Evolutionary conservation across 2,797 vertebrate genomes (phyloP).

Genomic region (Phalanger gymnotis): DNA sequence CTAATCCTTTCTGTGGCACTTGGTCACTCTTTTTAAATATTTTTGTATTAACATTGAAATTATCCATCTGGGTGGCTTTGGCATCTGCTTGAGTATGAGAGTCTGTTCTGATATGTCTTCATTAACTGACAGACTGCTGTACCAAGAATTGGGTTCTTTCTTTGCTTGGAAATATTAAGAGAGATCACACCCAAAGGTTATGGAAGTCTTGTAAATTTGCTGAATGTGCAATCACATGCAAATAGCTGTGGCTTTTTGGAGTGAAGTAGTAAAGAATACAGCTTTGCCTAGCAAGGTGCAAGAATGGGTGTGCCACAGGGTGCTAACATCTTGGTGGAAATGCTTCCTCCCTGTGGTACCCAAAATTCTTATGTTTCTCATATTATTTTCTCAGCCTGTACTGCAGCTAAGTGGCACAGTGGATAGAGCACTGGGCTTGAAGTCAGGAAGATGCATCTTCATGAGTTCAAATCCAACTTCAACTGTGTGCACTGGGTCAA

Average conservation of each 20-base stretch:
- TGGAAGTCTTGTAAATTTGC: slow-evolving; percentile 8
- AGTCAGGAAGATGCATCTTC: slow-evolving; percentile 49
- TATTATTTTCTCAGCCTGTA: background rate
- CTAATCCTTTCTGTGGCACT: slow-evolving; percentile 61
- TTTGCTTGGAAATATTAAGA: slow-evolving; percentile 53
- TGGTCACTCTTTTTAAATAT: slow-evolving; percentile 63
- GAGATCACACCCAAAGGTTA: slow-evolving; percentile 39
- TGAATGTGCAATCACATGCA: background rate
- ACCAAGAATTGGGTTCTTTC: slow-evolving; percentile 42
- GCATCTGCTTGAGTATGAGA: slow-evolving; percentile 67
- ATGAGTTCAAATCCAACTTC: background rate
- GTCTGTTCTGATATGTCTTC: slow-evolving; percentile 59
- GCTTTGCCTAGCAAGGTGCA: background rate
- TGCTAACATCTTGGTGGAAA: background rate
- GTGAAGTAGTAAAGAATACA: background rate
- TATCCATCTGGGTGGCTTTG: slow-evolving; percentile 66
- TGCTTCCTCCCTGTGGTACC: background rate
- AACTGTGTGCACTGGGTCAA: background rate
- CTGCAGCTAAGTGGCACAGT: background rate
- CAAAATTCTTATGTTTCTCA: fast-evolving
- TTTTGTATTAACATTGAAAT: slow-evolving; percentile 73
- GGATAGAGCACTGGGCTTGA: slow-evolving; percentile 11
- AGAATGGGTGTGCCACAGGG: background rate
- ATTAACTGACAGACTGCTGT: slow-evolving; percentile 34
- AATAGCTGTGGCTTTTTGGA: background rate